phyloP scores from a whole-genome alignment of 2,797 vertebrate species.

The Yasuhikotakia modesta region DNA sequence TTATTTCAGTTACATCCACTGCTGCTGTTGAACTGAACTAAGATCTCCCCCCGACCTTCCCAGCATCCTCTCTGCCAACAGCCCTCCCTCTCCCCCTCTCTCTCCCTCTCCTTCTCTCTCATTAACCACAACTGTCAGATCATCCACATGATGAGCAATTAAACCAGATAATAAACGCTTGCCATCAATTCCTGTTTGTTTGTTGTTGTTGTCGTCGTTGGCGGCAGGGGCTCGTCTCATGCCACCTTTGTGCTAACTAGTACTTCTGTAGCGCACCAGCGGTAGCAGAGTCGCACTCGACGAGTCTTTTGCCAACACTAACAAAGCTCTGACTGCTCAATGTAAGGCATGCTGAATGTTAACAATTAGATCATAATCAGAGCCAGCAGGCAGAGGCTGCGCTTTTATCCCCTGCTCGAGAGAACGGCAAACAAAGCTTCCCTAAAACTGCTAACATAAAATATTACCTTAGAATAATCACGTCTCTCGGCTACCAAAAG shows the following conservation, averaged over 20 bases:
- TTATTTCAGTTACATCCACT: slow-evolving; percentile 54
- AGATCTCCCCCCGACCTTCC: slow-evolving; percentile 33
- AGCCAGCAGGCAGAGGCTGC: slow-evolving; percentile 83
- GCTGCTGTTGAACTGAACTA: slow-evolving; percentile 64
- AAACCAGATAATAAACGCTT: slow-evolving; percentile 85
- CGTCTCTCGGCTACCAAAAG: slow-evolving; percentile 74
- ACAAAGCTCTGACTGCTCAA: slow-evolving; percentile 72
- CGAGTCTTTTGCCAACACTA: slow-evolving; percentile 63
- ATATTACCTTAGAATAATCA: slow-evolving; percentile 73
- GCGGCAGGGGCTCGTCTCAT: slow-evolving; percentile 70
- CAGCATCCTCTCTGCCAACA: slow-evolving; percentile 62
- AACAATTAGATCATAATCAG: slow-evolving; percentile 93
- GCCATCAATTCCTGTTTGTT: slow-evolving; percentile 85
- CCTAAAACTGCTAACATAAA: slow-evolving; percentile 79
- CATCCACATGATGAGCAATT: slow-evolving; percentile 87
- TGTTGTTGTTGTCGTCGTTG: slow-evolving; percentile 70
- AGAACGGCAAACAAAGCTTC: slow-evolving; percentile 88
- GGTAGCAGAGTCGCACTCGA: slow-evolving; percentile 70
- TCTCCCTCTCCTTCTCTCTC: slow-evolving; percentile 76
- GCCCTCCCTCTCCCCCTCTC: slow-evolving; percentile 75
- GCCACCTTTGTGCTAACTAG: slow-evolving; percentile 82
- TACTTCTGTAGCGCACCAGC: slow-evolving; percentile 75
- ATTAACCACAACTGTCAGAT: slow-evolving; percentile 88
- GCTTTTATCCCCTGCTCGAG: slow-evolving; percentile 92
- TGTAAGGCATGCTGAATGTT: slow-evolving; percentile 76